Evolutionary conservation across 2,888 invertebrate species (phyloP).

Genomic region (Acheta domesticus): DNA sequence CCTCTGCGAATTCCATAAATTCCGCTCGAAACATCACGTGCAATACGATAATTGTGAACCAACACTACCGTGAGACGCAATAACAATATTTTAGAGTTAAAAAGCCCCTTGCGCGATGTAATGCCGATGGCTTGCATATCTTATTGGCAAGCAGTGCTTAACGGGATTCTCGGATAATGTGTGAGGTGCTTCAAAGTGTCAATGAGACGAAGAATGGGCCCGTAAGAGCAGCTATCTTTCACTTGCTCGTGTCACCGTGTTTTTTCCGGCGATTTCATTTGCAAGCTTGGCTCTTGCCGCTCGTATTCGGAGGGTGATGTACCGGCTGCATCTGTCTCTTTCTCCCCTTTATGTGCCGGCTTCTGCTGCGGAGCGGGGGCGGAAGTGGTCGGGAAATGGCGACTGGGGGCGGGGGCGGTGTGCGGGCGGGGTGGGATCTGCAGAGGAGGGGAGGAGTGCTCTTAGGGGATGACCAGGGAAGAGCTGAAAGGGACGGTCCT

Average conservation of each 20-base stretch:
- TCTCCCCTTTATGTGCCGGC: not conserved
- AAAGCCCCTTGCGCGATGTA: not conserved
- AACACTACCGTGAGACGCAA: not conserved
- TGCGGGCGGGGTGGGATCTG: no score
- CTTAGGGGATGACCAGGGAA: no score
- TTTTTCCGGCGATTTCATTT: not conserved
- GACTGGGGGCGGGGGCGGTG: no score
- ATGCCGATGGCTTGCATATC: not conserved
- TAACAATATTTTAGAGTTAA: slow-evolving; percentile 18
- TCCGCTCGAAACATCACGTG: not conserved
- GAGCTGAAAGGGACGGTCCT: no score
- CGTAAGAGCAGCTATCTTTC: slow-evolving; percentile 18
- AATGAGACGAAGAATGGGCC: not conserved
- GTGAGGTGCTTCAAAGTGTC: slow-evolving; percentile 18
- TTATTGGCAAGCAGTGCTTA: slow-evolving; percentile 18
- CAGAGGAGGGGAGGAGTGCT: no score
- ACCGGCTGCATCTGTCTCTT: not conserved
- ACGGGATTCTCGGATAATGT: slow-evolving; percentile 6
- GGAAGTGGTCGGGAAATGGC: no score
- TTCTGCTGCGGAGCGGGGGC: no score
- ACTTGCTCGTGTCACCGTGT: not conserved
- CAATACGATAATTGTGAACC: slow-evolving; percentile 9
- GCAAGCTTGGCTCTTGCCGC: slow-evolving; percentile 1
- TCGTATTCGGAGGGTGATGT: not conserved
- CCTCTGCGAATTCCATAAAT: not conserved